These are phyloP conservation scores for Bombyx mandarina DNA, from an alignment of 1,140 invertebrate species.

Conservation along the genomic window DNA sequence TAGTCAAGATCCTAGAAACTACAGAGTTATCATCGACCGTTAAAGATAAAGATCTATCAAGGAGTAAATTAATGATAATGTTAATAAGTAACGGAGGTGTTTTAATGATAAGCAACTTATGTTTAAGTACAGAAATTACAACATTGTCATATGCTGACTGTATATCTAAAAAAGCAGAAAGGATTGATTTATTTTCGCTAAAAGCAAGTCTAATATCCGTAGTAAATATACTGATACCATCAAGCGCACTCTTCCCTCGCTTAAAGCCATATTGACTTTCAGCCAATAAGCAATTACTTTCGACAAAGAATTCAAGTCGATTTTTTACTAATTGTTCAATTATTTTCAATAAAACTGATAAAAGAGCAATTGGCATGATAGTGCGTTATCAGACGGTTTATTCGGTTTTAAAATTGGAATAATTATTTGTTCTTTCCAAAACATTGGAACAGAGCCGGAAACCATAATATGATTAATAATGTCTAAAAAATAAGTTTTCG, in stretches of 20 bases:
- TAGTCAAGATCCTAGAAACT: constrained; percentile 8
- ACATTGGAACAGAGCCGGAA: not conserved
- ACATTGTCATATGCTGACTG: constrained; percentile 22
- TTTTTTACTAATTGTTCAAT: constrained; percentile 14
- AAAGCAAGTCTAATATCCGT: constrained; percentile 13
- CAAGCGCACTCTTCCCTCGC: constrained; percentile 7
- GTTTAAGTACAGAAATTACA: constrained; percentile 11
- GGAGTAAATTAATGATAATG: no score
- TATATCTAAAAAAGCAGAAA: constrained; percentile 13
- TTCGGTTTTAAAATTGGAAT: not conserved
- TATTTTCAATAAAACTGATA: constrained; percentile 6
- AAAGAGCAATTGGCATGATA: constrained; percentile 4
- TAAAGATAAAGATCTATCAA: no score
- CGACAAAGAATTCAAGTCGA: not conserved
- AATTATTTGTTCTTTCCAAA: not conserved
- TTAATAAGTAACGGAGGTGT: no score
- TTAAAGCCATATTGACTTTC: constrained; percentile 12
- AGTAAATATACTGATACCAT: constrained; percentile 8
- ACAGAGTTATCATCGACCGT: constrained; percentile 3
- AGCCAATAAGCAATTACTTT: constrained; percentile 5
- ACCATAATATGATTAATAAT: not conserved
- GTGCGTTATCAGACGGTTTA: not conserved
- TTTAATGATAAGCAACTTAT: no score
- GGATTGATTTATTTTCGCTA: constrained; percentile 7
- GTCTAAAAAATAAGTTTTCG: no score